Evolutionary conservation across 2,113 vertebrate species (phyloP).

Genomic region (Vimba vimba): DNA sequence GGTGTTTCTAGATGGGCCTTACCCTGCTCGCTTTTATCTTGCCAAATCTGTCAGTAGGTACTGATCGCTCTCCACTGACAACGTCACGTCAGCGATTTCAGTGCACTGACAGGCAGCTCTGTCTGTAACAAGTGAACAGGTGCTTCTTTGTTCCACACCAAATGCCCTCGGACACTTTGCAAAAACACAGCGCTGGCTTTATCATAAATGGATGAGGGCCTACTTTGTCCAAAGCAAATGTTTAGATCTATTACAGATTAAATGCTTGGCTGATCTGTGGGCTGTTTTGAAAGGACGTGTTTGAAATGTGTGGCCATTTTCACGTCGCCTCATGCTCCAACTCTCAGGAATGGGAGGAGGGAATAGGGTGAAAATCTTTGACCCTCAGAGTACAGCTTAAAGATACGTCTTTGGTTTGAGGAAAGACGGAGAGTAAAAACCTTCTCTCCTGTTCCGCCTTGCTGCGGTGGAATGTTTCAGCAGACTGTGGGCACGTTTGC

Average conservation of each 20-base stretch:
- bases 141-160: slow-evolving; percentile 71
- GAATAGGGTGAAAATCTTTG: slow-evolving; percentile 35
- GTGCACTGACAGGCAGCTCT: slow-evolving; percentile 42
- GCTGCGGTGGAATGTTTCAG: slow-evolving; percentile 45
- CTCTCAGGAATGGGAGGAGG: slow-evolving; percentile 7
- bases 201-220: slow-evolving; percentile 51
- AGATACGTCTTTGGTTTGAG: slow-evolving; percentile 34
- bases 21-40: background rate
- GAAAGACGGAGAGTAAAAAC: slow-evolving; percentile 26
- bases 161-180: slow-evolving; percentile 55
- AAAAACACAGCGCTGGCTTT: slow-evolving; percentile 48
- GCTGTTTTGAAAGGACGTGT: slow-evolving; percentile 45
- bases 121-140: slow-evolving; percentile 72
- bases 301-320: slow-evolving; percentile 45
- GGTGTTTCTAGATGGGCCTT: background rate
- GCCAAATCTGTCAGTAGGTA: slow-evolving; percentile 27
- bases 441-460: slow-evolving; percentile 40
- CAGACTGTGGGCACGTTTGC: slow-evolving; percentile 43
- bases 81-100: slow-evolving; percentile 24
- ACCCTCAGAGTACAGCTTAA: slow-evolving; percentile 41
- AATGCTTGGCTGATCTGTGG: slow-evolving; percentile 52
- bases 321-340: slow-evolving; percentile 36
- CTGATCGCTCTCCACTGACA: slow-evolving; percentile 18
- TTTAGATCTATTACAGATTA: slow-evolving; percentile 59
- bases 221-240: slow-evolving; percentile 53